Conservation (phyloP, 2,113 vertebrate species). For the Corythornis cristatus region DNA sequence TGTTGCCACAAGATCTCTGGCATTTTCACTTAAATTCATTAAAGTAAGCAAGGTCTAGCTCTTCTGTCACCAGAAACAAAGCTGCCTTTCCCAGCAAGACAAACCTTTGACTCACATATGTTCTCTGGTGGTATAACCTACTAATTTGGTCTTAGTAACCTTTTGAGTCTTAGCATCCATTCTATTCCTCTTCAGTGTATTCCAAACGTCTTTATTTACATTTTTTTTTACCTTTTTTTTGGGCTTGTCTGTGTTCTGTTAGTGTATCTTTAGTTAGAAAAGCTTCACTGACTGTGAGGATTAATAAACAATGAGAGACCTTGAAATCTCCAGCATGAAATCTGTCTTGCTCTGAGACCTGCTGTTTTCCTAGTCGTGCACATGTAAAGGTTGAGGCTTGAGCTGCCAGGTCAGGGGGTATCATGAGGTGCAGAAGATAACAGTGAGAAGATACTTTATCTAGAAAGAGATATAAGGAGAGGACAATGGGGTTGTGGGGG, state of each 20-base stretch:
- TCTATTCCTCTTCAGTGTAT: background rate
- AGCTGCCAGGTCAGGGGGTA: background rate
- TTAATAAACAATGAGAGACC: background rate
- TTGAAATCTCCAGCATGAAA: background rate
- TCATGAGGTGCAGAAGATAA: background rate
- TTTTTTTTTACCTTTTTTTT: background rate
- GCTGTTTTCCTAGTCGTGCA: background rate
- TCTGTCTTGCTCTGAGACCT: background rate
- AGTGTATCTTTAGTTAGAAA: background rate
- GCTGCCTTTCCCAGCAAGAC: background rate
- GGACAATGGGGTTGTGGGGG: fast-evolving
- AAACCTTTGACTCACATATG: background rate
- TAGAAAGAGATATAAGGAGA: background rate
- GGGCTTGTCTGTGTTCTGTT: background rate
- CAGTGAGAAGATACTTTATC: background rate
- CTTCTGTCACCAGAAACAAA: background rate
- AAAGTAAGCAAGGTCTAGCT: background rate
- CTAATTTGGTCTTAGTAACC: background rate
- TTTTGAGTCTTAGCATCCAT: background rate
- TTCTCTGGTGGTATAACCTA: background rate
- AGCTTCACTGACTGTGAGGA: background rate
- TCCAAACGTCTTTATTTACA: background rate
- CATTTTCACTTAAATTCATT: background rate
- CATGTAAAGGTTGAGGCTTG: background rate
- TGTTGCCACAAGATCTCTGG: background rate